Conservation (phyloP, 2,797 vertebrate species). For the Merluccius polli region DNA sequence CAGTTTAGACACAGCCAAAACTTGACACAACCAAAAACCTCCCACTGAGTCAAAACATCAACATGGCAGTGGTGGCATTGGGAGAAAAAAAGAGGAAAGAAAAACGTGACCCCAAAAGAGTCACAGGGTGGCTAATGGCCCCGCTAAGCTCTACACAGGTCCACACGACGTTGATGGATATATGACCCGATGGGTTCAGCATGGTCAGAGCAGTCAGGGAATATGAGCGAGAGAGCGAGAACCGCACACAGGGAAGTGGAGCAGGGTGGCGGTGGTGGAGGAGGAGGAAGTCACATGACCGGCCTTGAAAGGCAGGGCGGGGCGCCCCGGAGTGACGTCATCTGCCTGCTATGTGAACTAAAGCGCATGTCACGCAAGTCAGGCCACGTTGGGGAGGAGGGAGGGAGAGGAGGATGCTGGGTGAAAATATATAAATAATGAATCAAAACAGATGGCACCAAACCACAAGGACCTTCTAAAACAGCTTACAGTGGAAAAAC, state of each 20-base stretch:
- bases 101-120: not conserved
- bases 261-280: slow-evolving; percentile 8
- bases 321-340: slow-evolving; percentile 40
- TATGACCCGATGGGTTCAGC: not conserved
- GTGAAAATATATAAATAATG: slow-evolving; percentile 66
- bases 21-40: not conserved
- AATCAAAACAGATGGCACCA: slow-evolving; percentile 65
- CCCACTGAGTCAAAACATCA: not conserved
- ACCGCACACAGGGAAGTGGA: slow-evolving; percentile 22
- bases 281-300: slow-evolving; percentile 16
- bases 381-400: slow-evolving; percentile 25
- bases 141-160: not conserved
- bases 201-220: not conserved
- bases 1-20: not conserved
- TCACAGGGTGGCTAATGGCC: not conserved
- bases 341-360: slow-evolving; percentile 38
- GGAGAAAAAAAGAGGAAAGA: not conserved
- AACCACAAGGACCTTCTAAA: slow-evolving; percentile 63
- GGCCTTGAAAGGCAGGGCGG: slow-evolving; percentile 31
- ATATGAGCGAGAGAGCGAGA: slow-evolving; percentile 19
- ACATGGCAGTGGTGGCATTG: slow-evolving; percentile 3
- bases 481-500: slow-evolving; percentile 71
- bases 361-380: slow-evolving; percentile 38
- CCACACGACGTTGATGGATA: not conserved
- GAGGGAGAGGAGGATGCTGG: slow-evolving; percentile 33